phyloP scores from a whole-genome alignment of 2,888 invertebrate species.

The Nomada ruficornis region DNA sequence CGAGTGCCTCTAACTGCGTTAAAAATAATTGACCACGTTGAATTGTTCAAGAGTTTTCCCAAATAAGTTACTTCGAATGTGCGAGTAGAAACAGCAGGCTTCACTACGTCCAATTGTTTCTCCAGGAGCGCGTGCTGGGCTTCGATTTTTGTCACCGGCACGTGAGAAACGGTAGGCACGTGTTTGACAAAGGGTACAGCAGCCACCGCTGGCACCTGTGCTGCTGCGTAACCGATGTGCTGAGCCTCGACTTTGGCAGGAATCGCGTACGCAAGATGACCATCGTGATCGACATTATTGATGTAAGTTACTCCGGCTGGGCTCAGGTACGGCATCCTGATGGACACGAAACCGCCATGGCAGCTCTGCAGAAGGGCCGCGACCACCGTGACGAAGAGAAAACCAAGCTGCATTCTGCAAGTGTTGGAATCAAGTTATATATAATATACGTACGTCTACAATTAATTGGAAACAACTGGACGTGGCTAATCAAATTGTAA shows the following conservation, averaged over 20 bases:
- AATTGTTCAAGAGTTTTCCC: too few relatives aligned
- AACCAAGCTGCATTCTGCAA: conserved; percentile 76
- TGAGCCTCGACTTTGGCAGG: conserved; percentile 76
- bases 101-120: conserved; percentile 86
- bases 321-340: conserved; percentile 85
- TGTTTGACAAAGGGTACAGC: conserved; percentile 81
- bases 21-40: neutral
- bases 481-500: neutral
- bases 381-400: conserved; percentile 75
- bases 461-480: too few relatives aligned
- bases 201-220: conserved; percentile 79
- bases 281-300: conserved; percentile 75
- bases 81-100: conserved; percentile 86
- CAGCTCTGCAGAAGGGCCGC: conserved; percentile 77
- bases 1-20: neutral
- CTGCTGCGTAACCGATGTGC: conserved; percentile 79
- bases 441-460: neutral
- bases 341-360: conserved; percentile 77
- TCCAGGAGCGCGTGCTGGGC: conserved; percentile 85
- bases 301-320: conserved; percentile 86
- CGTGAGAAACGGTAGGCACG: conserved; percentile 85
- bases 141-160: conserved; percentile 85
- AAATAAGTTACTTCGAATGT: conserved; percentile 84
- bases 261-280: conserved; percentile 70
- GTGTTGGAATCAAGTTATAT: too few relatives aligned